A percentile compares a stretch with the other conserved stretches of the same genome.
phyloP scores from a whole-genome alignment of 2,797 vertebrate genomes.

The Syndactyla subalaris region DNA sequence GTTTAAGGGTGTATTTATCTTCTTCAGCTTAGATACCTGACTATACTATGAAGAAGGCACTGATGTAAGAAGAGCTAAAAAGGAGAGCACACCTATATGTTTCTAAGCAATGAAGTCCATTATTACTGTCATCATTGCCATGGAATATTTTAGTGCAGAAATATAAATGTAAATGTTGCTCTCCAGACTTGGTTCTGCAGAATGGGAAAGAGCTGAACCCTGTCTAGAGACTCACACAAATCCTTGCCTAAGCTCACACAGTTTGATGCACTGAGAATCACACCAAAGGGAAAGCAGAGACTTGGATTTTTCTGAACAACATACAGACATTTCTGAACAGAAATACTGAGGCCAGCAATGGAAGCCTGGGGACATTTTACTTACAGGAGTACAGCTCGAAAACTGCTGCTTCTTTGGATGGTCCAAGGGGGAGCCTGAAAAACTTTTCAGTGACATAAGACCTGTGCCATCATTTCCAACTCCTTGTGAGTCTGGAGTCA shows the following conservation, averaged over 20 bases:
- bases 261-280: background rate
- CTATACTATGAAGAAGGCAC: background rate
- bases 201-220: background rate
- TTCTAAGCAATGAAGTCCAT: background rate
- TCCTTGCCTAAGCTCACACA: background rate
- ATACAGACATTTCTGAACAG: background rate
- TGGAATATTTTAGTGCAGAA: background rate
- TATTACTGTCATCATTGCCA: background rate
- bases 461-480: background rate
- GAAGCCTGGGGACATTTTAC: constrained; percentile 6
- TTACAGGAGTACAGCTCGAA: background rate
- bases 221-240: background rate
- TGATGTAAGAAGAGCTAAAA: background rate
- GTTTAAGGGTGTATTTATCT: background rate
- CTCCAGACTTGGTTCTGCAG: background rate
- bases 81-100: background rate
- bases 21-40: background rate
- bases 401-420: background rate
- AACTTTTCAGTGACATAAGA: background rate
- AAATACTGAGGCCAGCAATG: background rate
- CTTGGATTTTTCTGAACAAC: background rate
- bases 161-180: background rate
- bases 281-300: background rate
- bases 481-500: background rate
- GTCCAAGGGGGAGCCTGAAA: background rate